A percentile compares a stretch with the other conserved stretches of the same genome.
phyloP scores from a whole-genome alignment of 2,797 vertebrate species.

The Pachyuromys duprasi region DNA sequence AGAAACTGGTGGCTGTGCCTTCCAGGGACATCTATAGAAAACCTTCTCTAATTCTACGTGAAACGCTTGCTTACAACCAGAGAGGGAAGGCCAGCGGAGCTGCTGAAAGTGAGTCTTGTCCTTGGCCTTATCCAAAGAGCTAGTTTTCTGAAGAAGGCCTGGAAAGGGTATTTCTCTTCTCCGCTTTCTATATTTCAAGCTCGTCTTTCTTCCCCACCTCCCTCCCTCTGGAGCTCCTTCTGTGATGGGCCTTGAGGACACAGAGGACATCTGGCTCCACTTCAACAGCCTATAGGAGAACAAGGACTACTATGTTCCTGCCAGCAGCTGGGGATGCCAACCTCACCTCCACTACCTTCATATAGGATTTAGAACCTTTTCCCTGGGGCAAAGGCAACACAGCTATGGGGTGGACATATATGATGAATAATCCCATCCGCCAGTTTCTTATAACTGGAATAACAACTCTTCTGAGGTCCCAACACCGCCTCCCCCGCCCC shows the following conservation, averaged over 20 bases:
- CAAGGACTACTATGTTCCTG: constrained; percentile 90
- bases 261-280: constrained; percentile 95
- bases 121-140: background rate
- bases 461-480: background rate
- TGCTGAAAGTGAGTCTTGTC: background rate
- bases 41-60: background rate
- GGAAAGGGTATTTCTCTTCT: background rate
- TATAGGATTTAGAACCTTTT: constrained; percentile 78
- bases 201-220: constrained; percentile 60
- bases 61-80: background rate
- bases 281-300: constrained; percentile 94
- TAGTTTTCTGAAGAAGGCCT: background rate
- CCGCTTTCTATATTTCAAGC: background rate
- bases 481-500: background rate
- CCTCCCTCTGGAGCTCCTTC: constrained; percentile 20
- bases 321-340: constrained; percentile 91
- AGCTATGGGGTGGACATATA: background rate
- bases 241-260: constrained; percentile 93
- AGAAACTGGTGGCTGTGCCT: background rate
- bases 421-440: background rate
- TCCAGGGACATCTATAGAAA: background rate
- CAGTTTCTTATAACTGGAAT: background rate
- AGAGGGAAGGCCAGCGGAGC: background rate
- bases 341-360: constrained; percentile 91
- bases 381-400: background rate